Percentiles rank a stretch among this genome's conserved stretches.
Conservation (phyloP, 1,140 invertebrate genomes). For the Pemphigus obesinymphae region DNA sequence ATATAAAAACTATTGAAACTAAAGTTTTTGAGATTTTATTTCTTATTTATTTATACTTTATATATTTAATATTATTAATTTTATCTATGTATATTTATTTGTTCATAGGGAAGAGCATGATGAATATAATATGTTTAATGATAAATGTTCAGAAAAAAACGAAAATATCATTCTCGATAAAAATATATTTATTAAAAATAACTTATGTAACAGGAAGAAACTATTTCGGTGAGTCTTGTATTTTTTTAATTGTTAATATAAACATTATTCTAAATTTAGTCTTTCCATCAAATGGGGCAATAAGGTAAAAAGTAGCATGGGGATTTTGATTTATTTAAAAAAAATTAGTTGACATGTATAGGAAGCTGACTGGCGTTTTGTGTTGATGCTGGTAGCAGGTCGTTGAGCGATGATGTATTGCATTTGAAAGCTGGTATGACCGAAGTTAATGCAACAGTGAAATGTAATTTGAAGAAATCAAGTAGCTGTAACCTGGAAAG, state of each 20-base stretch:
- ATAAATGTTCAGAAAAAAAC: neutral
- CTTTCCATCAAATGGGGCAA: neutral
- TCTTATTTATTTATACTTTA: too few relatives aligned
- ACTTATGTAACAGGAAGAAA: neutral
- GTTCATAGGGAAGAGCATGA: neutral
- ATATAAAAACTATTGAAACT: too few relatives aligned
- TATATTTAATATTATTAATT: too few relatives aligned
- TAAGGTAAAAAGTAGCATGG: neutral
- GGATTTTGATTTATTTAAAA: neutral
- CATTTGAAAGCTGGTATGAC: too few relatives aligned
- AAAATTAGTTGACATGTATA: conserved; percentile 9
- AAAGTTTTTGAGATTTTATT: too few relatives aligned
- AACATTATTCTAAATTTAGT: neutral
- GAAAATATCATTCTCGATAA: neutral
- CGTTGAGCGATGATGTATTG: conserved; percentile 10
- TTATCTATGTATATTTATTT: neutral
- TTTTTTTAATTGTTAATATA: too few relatives aligned
- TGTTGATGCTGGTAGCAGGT: conserved; percentile 35
- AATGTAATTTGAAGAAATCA: neutral
- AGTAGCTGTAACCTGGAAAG: neutral
- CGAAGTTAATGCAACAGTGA: neutral
- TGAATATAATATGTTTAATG: neutral
- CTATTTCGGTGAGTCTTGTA: neutral
- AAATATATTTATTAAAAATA: neutral
- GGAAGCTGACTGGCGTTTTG: conserved; percentile 10